Evolutionary conservation across 1,140 invertebrate genomes (phyloP).

Genomic region (Euglossa dilemma): DNA sequence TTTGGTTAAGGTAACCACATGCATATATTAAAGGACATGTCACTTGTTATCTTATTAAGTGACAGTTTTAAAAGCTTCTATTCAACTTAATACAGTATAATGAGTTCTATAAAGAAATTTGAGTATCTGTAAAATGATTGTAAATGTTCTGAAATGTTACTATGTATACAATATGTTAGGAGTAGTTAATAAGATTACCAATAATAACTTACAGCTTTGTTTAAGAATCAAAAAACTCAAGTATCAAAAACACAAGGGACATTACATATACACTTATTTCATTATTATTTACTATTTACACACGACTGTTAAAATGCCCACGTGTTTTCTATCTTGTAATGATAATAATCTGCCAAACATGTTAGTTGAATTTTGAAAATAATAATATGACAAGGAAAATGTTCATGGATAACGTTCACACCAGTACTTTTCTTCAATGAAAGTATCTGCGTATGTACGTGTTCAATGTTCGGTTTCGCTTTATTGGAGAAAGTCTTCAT

Average conservation of each 20-base stretch:
- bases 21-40: conserved; percentile 15
- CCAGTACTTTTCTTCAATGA: conserved; percentile 7
- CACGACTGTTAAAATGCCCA: conserved; percentile 54
- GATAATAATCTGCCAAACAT: conserved; percentile 47
- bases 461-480: conserved; percentile 29
- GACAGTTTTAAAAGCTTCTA: conserved; percentile 23
- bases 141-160: not conserved
- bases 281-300: conserved; percentile 33
- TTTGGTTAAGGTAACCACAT: conserved; percentile 21
- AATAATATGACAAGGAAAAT: not conserved
- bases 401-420: conserved; percentile 9
- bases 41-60: conserved; percentile 17
- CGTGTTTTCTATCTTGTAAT: conserved; percentile 39
- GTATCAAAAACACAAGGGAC: conserved; percentile 30
- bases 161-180: not conserved
- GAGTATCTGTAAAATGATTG: conserved; percentile 42
- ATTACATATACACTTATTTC: conserved; percentile 42
- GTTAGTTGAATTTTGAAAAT: conserved; percentile 12
- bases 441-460: conserved; percentile 37
- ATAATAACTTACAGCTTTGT: conserved; percentile 47
- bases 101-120: conserved; percentile 17
- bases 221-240: conserved; percentile 41
- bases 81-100: conserved; percentile 31
- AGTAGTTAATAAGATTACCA: not conserved
- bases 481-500: conserved; percentile 58